These are phyloP conservation scores for Halcyon smyrnensis DNA, from an alignment of 2,797 vertebrate genomes.

Conservation along the genomic window DNA sequence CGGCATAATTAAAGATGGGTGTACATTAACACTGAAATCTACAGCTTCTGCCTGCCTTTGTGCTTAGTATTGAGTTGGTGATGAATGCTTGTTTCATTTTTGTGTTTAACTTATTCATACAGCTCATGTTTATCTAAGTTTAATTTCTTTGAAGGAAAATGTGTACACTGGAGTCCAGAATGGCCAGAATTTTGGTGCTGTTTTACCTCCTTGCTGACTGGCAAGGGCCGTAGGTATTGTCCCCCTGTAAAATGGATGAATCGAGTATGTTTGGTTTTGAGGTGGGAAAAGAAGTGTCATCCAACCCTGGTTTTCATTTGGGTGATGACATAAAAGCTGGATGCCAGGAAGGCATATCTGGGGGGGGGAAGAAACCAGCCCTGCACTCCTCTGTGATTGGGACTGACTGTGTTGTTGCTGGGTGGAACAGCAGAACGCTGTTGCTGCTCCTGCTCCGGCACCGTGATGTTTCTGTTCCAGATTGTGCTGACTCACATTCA, in stretches of 20 bases:
- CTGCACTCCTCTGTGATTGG: slow-evolving; percentile 50
- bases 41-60: neutral
- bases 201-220: neutral
- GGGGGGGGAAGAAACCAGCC: neutral
- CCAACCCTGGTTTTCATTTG: neutral
- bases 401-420: slow-evolving; percentile 57
- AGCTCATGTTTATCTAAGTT: neutral
- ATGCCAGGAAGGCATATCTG: neutral
- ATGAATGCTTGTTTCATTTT: neutral
- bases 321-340: neutral
- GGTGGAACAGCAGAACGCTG: slow-evolving; percentile 52
- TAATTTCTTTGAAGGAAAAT: neutral
- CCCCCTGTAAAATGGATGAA: neutral
- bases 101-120: neutral
- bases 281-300: neutral
- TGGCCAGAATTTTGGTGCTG: neutral
- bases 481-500: slow-evolving; percentile 71
- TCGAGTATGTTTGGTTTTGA: fast-evolving
- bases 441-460: slow-evolving; percentile 19
- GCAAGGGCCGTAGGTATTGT: neutral
- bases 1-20: neutral
- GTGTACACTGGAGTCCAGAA: neutral
- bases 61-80: neutral
- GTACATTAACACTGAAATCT: neutral
- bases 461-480: slow-evolving; percentile 49